Evolutionary conservation across 35 echinoderm and acorn worm species (phyloP), one percentile per base, ranked within the genome.

Genomic region (Apostichopus japonicus): DNA sequence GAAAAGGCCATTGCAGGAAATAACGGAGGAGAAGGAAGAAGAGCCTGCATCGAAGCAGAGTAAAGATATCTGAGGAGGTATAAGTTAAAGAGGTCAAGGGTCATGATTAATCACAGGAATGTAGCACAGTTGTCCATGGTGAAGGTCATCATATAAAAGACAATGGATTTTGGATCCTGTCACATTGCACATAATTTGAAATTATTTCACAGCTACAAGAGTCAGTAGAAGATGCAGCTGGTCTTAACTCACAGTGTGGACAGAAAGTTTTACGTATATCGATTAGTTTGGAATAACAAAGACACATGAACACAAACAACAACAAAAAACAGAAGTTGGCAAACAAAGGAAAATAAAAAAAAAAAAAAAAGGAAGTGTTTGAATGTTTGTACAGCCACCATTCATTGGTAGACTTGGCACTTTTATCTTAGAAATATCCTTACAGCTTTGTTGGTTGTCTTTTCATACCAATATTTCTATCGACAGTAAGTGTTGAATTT

Each of bases 1-100:
- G 19, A 96, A 96, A 62, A 90, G 95, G 55, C 95, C 90, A 16
- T 82, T 96, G 53, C 89, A 94, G 16, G 95, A 92, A 27, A 96
- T 96, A 82, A 82, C 78, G 55, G 95, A 96, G 55, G 95, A 96
- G 67, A 76, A 88, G 24, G 92, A 94, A 5, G 84, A 94, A 10
- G 84, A 94, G 52, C 72, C 83, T 21, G 54, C 77, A 53, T 33
- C 58, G 15, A 94, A 95, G 23, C 75, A 95, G n/a, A 78, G 57
- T 33, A 92, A 90, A 77, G 91, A 95, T 71, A 92, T 77, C 56
- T 95, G 78, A 92, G 24, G 59, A 8, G 1, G 63, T 16, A 19
- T 65, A 0, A 56, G 9, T 44, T 44, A 51, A 55, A 88, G 57
- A 88, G 86, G 86, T 88, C 86, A 72, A 16, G 67, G 56, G 86